phyloP scores from a whole-genome alignment of 2,888 invertebrate species.

The Seira musarum region DNA sequence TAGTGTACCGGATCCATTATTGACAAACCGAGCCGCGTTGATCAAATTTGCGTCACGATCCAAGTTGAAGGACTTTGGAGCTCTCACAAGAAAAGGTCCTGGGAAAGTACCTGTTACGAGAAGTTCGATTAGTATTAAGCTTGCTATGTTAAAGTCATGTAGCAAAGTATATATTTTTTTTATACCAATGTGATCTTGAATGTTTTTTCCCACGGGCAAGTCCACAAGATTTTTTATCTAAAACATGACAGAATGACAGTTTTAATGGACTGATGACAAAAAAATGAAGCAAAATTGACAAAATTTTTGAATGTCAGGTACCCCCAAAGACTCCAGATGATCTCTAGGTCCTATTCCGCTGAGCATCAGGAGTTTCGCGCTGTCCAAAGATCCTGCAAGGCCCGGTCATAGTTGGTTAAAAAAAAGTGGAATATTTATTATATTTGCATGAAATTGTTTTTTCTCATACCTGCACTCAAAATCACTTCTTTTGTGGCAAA shows the following conservation, averaged over 20 bases:
- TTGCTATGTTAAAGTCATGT: background rate
- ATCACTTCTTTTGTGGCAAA: background rate
- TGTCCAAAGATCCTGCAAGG: slow-evolving; percentile 45
- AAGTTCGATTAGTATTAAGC: background rate
- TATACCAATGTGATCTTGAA: slow-evolving; percentile 69
- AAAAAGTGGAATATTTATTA: too few relatives aligned
- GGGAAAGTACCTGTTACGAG: too few relatives aligned
- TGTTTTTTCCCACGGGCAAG: slow-evolving; percentile 67
- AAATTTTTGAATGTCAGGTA: slow-evolving; percentile 5
- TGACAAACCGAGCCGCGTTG: slow-evolving; percentile 58
- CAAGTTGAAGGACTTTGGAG: slow-evolving; percentile 64
- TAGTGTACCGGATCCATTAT: slow-evolving; percentile 66
- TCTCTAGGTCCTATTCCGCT: slow-evolving; percentile 57
- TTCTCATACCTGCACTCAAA: background rate
- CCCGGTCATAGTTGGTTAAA: too few relatives aligned
- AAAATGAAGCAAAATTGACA: background rate
- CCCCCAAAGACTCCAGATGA: slow-evolving; percentile 23
- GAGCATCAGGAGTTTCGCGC: slow-evolving; percentile 54
- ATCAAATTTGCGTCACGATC: slow-evolving; percentile 64
- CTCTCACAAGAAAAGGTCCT: slow-evolving; percentile 65
- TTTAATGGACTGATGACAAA: background rate
- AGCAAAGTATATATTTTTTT: too few relatives aligned
- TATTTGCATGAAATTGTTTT: too few relatives aligned
- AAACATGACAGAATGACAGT: slow-evolving; percentile 17
- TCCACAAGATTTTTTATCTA: slow-evolving; percentile 36